Percentiles rank a stretch among this genome's conserved stretches.
phyloP scores from a whole-genome alignment of 2,113 vertebrate species.

The Gopherus evgoodei region DNA sequence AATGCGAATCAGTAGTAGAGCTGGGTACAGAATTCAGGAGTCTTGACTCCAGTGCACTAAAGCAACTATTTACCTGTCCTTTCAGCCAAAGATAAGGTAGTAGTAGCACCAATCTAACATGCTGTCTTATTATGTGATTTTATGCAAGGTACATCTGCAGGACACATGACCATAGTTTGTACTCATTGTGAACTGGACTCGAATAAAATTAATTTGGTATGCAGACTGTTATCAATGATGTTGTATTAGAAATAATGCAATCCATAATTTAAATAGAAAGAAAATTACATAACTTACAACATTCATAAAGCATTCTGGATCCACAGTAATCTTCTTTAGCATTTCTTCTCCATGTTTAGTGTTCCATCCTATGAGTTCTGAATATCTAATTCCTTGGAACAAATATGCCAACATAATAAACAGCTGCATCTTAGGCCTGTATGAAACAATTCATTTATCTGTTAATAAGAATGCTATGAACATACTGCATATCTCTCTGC shows the following conservation, averaged over 20 bases:
- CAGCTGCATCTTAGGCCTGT: constrained; percentile 55
- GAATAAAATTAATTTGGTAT: not conserved
- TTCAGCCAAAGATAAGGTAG: not conserved
- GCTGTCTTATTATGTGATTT: fast-evolving
- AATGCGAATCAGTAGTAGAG: not conserved
- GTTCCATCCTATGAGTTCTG: not conserved
- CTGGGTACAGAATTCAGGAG: not conserved
- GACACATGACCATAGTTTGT: fast-evolving
- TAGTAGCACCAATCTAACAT: not conserved
- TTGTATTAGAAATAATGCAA: not conserved
- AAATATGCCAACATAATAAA: constrained; percentile 24
- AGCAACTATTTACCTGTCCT: not conserved
- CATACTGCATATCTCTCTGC: not conserved
- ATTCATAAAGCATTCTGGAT: constrained; percentile 54
- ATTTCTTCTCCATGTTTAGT: not conserved
- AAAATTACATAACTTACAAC: constrained; percentile 47
- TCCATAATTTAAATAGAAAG: not conserved
- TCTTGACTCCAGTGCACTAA: not conserved
- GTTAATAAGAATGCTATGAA: not conserved
- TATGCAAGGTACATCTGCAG: not conserved
- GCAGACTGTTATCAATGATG: not conserved
- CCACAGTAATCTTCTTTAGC: not conserved
- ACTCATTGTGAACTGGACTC: not conserved
- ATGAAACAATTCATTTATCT: not conserved
- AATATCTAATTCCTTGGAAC: constrained; percentile 27